These are phyloP conservation scores for Protosalanx chinensis DNA, from an alignment of 2,797 vertebrate species.

Conservation along the genomic window DNA sequence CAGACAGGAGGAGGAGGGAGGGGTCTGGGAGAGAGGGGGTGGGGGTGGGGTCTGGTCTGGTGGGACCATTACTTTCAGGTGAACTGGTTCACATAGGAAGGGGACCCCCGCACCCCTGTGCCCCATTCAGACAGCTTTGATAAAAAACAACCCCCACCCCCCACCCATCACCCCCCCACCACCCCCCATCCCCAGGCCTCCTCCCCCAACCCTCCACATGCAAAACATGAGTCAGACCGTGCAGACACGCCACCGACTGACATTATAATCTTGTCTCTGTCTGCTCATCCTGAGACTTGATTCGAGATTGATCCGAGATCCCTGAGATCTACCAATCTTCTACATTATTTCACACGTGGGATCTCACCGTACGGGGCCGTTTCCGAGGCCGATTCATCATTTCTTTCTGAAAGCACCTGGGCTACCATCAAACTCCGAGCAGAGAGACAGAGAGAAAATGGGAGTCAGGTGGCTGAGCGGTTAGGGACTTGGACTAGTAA, in stretches of 20 bases:
- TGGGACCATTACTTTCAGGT: constrained; percentile 93
- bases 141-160: constrained; percentile 37
- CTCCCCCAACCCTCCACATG: constrained; percentile 83
- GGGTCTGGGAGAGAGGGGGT: constrained; percentile 31
- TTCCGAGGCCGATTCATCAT: neutral
- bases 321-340: neutral
- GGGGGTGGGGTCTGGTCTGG: constrained; percentile 74
- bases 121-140: constrained; percentile 52
- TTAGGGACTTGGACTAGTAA: too few relatives aligned
- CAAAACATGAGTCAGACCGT: constrained; percentile 75
- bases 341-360: neutral
- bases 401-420: neutral
- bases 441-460: neutral
- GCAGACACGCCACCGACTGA: constrained; percentile 66
- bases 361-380: neutral
- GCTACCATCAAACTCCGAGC: neutral
- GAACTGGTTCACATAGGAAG: constrained; percentile 86
- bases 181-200: constrained; percentile 78
- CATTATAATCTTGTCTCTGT: too few relatives aligned
- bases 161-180: too few relatives aligned
- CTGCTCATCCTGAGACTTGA: too few relatives aligned
- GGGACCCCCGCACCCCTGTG: constrained; percentile 68
- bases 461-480: too few relatives aligned
- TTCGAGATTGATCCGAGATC: too few relatives aligned
- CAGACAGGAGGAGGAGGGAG: constrained; percentile 14